Evolutionary conservation across 2,888 invertebrate species (phyloP), one percentile per base, ranked within the genome.

Genomic region (Andricus quercusramuli): DNA sequence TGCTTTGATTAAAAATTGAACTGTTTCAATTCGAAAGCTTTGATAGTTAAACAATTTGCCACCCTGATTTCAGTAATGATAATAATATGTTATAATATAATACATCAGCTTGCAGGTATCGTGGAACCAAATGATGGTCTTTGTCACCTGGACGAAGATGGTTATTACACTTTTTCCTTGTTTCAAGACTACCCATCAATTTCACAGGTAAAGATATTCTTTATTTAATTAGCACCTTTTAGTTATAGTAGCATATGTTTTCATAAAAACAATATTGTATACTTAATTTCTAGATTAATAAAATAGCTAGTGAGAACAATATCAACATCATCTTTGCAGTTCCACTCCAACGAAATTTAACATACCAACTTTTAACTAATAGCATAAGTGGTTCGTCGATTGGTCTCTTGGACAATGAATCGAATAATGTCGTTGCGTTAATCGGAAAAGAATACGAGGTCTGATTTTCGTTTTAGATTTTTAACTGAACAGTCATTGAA

Each of bases 291-390:
- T 94, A 95, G 87, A 94, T 96, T 47, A 95, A 95, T 85, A 93
- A 94, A 87, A 91, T 94, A 56, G 95, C 96, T 1, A 94, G 93
- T 56, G 94, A 96, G 86, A 94, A 96, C 79, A 95, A 96, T 85
- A 95, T 97, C 64, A 96, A 95, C 91, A 94, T 98, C 62, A 96
- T 98, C 87, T 97, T 97, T 92, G 96, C 96, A 1, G 95, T 96
- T 17, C 94, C 95, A 2, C 85, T 90, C 29, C 91, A 93, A 81
- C 87, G 91, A 47, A 88, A 89, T 22, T 11, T n/a, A 25, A 86
- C 84, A 29, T 91, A 91, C 77, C 81, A 86, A 17, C 20, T 82
- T 29, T 78, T 91, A 66, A 89, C 88, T 29, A 37, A 65, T 13
- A 93, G 94, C 76, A 95, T 97, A 84, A 94, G 95, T 83, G 96